Percentiles rank a stretch among this genome's conserved stretches.
Conservation (phyloP, 2,113 vertebrate species). For the Oreotrochilus melanogaster region DNA sequence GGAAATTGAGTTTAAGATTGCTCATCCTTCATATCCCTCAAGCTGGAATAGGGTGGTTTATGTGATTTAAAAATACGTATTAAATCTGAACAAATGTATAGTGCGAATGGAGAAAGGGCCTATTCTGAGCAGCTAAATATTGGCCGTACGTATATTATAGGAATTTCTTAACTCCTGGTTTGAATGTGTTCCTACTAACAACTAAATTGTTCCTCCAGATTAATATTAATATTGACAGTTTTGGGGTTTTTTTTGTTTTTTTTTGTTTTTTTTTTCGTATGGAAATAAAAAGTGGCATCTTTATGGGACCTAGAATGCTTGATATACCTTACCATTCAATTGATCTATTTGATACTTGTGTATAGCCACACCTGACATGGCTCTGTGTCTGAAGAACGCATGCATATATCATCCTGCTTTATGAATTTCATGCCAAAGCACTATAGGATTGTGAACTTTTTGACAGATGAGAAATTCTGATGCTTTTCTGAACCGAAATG, state of each 20-base stretch:
- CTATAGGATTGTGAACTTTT: neutral
- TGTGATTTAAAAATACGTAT: neutral
- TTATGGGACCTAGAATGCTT: neutral
- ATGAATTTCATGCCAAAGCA: neutral
- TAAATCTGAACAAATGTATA: neutral
- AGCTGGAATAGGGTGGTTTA: neutral
- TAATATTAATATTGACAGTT: neutral
- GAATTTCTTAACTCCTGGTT: neutral
- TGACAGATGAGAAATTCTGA: neutral
- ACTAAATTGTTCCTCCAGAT: neutral
- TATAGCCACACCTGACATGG: slow-evolving; percentile 42
- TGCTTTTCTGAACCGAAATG: neutral
- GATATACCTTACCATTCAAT: neutral
- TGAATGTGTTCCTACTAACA: neutral
- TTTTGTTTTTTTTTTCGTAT: rapidly evolving
- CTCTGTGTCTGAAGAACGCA: neutral
- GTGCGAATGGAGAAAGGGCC: neutral
- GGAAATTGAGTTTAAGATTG: neutral
- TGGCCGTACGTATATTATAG: neutral
- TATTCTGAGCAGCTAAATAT: neutral
- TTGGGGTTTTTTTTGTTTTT: too few species aligned
- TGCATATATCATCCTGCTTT: neutral
- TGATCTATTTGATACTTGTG: neutral
- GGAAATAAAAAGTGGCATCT: neutral
- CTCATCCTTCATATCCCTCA: neutral